These are phyloP conservation scores for Parascotia fuliginaria DNA, from an alignment of 2,888 invertebrate genomes.

Conservation along the genomic window DNA sequence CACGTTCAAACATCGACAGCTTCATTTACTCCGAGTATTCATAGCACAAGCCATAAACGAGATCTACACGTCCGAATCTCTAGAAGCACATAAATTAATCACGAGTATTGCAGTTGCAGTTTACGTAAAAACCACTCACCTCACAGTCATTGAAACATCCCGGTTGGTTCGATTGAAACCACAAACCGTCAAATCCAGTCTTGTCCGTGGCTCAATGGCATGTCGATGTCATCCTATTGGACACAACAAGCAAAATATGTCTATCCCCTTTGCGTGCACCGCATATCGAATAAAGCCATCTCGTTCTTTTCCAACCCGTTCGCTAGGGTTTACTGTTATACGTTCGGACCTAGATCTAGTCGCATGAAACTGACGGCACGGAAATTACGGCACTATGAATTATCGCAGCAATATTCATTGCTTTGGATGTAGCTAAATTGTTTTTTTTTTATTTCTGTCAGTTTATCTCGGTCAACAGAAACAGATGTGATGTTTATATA, in stretches of 20 bases:
- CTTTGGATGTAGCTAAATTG: conserved; percentile 39
- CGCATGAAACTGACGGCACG: conserved; percentile 53
- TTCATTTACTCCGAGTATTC: too few relatives aligned
- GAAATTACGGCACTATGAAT: conserved; percentile 55
- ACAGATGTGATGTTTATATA: conserved; percentile 7
- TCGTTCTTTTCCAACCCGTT: conserved; percentile 22
- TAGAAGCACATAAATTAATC: background rate
- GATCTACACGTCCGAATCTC: background rate
- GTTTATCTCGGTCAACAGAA: conserved; percentile 9
- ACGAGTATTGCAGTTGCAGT: background rate
- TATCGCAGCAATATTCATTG: conserved; percentile 52
- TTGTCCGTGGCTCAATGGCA: conserved; percentile 42
- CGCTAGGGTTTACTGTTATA: conserved; percentile 37
- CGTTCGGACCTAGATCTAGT: conserved; percentile 46
- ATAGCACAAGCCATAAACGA: too few relatives aligned
- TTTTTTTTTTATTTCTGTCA: conserved; percentile 25
- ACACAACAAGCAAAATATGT: conserved; percentile 28
- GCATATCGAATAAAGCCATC: conserved; percentile 10
- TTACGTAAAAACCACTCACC: conserved; percentile 19
- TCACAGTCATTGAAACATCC: conserved; percentile 44
- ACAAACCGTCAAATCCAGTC: conserved; percentile 52
- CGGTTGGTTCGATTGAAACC: conserved; percentile 40
- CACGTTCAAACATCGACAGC: too few relatives aligned
- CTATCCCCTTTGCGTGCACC: conserved; percentile 26
- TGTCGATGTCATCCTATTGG: conserved; percentile 41